Evolutionary conservation across 1,140 invertebrate genomes (phyloP), one percentile per base, ranked within the genome.

Genomic region (Meteorus sp.): DNA sequence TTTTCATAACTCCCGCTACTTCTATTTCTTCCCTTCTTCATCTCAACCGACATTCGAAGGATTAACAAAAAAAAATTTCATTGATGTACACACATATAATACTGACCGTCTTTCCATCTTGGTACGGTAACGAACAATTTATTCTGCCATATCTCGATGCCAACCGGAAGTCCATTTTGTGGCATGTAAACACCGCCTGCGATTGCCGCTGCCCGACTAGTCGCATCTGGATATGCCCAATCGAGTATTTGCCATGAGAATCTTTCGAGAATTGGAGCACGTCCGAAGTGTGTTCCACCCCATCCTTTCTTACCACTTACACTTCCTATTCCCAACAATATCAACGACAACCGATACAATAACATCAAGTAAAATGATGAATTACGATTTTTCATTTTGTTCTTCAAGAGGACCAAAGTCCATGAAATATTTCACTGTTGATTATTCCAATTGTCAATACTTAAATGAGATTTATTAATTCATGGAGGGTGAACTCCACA

Each of bases 51-150:
- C n/a, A n/a, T n/a, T n/a, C n/a, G n/a, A n/a, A n/a, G n/a, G n/a
- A n/a, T n/a, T n/a, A n/a, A n/a, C n/a, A n/a, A n/a, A n/a, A n/a
- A n/a, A n/a, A n/a, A n/a, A n/a, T n/a, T n/a, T n/a, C n/a, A n/a
- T n/a, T 13, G 27, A 29, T 11, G 35, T n/a, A 23, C n/a, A 54
- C 45, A 52, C 22, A n/a, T 17, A 59, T 3, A n/a, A 48, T 33
- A 75, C 79, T 77, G 64, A 85, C 84, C 85, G 67, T 84, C 77
- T 37, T 81, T 81, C 90, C 89, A 91, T 65, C 90, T 84, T 1
- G 90, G 90, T 1, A 93, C 87, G 19, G 85, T 85, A 23, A 93
- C 84, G 69, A 92, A 93, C 0, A 92, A 76, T 59, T 90, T 90
- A 63, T 91, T 87, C 29, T 79, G 81, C 85, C 86, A 91, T 53